These are phyloP conservation scores for Chymomyza procnemis DNA, from an alignment of 2,888 invertebrate genomes.

Conservation along the genomic window DNA sequence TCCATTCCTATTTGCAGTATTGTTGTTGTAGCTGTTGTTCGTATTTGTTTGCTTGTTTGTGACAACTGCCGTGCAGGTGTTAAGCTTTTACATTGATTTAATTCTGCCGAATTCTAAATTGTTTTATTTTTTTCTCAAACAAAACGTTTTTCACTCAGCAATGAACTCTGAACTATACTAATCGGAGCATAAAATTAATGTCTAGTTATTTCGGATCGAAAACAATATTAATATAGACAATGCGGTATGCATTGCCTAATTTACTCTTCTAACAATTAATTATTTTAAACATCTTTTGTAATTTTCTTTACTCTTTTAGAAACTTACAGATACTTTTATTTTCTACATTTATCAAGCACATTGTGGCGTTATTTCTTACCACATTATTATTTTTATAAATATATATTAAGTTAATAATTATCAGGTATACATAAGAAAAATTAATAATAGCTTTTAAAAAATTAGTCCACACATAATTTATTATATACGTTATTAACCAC, in stretches of 20 bases:
- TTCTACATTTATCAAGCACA: not conserved
- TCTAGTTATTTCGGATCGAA: too few species aligned
- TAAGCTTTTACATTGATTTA: constrained; percentile 26
- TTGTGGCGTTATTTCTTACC: not conserved
- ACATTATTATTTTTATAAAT: not conserved
- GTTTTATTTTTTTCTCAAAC: constrained; percentile 47
- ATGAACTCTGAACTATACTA: not conserved
- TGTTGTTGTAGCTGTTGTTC: constrained; percentile 40
- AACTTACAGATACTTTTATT: too few species aligned
- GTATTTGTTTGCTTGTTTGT: constrained; percentile 64
- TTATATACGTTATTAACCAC: not conserved
- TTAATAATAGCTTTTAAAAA: not conserved
- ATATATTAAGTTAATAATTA: not conserved
- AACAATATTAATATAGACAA: too few species aligned
- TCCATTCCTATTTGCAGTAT: not conserved
- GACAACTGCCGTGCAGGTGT: constrained; percentile 64
- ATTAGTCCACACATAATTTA: not conserved
- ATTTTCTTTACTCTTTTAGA: too few species aligned
- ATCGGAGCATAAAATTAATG: too few species aligned
- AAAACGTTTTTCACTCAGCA: constrained; percentile 52
- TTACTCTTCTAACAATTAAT: too few species aligned
- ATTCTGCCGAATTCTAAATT: not conserved
- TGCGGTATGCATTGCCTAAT: too few species aligned
- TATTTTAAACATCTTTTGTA: too few species aligned
- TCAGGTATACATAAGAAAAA: not conserved